Conservation (phyloP, 2,888 invertebrate genomes). For the Brachynemurus nebulosus region DNA sequence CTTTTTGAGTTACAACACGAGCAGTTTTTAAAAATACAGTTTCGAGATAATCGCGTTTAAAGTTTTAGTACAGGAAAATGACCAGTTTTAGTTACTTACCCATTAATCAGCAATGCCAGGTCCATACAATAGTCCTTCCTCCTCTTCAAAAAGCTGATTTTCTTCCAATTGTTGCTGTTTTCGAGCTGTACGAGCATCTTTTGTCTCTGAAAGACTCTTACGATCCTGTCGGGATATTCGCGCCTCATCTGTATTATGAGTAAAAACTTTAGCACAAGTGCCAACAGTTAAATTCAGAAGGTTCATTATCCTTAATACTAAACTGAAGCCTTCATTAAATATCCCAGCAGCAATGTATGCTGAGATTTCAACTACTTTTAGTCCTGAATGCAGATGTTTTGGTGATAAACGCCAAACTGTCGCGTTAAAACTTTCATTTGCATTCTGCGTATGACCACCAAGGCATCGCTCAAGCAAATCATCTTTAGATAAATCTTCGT, state of each 20-base stretch:
- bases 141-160: conserved; percentile 3
- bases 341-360: conserved; percentile 11
- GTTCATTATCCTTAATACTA: conserved; percentile 12
- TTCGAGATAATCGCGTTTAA: conserved; percentile 1
- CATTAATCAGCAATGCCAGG: conserved; percentile 8
- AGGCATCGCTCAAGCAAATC: conserved; percentile 21
- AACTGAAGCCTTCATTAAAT: conserved; percentile 16
- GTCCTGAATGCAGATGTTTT: conserved; percentile 12
- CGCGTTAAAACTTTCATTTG: conserved; percentile 19
- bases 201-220: conserved; percentile 8
- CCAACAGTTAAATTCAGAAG: conserved; percentile 12
- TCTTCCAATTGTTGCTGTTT: not conserved
- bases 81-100: conserved; percentile 5
- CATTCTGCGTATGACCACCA: conserved; percentile 24
- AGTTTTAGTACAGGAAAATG: conserved; percentile 4
- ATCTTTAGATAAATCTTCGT: conserved; percentile 23
- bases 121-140: conserved; percentile 8
- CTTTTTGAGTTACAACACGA: not conserved
- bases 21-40: conserved; percentile 1
- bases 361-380: conserved; percentile 13
- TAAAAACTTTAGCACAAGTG: conserved; percentile 11
- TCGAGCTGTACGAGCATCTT: conserved; percentile 11
- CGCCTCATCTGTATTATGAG: conserved; percentile 5
- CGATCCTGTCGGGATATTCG: conserved; percentile 10
- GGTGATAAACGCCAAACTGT: conserved; percentile 22